Conservation (phyloP, 2,797 vertebrate genomes). For the Anguilla megastoma region DNA sequence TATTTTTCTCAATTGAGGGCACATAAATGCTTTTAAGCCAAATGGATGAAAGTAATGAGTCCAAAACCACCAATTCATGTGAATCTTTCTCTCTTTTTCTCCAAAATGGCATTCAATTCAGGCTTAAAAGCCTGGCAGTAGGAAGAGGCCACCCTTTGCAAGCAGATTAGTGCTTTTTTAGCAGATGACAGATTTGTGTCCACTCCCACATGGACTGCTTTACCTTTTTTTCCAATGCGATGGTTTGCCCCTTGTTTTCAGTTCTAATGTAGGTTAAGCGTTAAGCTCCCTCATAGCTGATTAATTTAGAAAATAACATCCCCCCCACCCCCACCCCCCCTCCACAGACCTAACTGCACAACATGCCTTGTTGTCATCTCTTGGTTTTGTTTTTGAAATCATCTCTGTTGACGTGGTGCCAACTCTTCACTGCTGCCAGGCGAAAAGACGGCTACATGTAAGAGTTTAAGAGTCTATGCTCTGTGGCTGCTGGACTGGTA, state of each 20-base stretch:
- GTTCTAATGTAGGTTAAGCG: slow-evolving; percentile 45
- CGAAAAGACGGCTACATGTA: neutral
- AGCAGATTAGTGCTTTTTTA: slow-evolving; percentile 31
- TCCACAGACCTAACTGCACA: slow-evolving; percentile 28
- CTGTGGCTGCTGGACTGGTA: neutral
- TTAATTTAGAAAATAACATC: slow-evolving; percentile 47
- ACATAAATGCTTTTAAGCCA: slow-evolving; percentile 23
- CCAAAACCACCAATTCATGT: neutral
- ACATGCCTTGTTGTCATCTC: slow-evolving; percentile 1
- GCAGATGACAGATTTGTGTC: slow-evolving; percentile 6
- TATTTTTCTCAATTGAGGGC: slow-evolving; percentile 19
- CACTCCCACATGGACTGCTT: slow-evolving; percentile 29
- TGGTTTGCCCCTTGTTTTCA: slow-evolving; percentile 46
- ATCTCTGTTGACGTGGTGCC: neutral
- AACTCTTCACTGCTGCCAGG: neutral
- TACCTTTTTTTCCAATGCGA: slow-evolving; percentile 34
- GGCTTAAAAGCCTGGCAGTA: slow-evolving; percentile 26
- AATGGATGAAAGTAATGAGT: slow-evolving; percentile 10
- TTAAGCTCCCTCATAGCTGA: slow-evolving; percentile 59
- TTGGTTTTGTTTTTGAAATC: slow-evolving; percentile 7
- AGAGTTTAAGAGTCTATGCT: neutral
- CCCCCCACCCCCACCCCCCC: slow-evolving; percentile 18
- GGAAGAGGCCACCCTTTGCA: slow-evolving; percentile 1
- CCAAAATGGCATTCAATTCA: slow-evolving; percentile 19
- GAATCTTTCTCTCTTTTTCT: slow-evolving; percentile 15